A percentile compares a stretch with the other conserved stretches of the same genome.
These are phyloP conservation scores for Carollia perspicillata DNA, from an alignment of 2,113 vertebrate genomes.

Conservation along the genomic window DNA sequence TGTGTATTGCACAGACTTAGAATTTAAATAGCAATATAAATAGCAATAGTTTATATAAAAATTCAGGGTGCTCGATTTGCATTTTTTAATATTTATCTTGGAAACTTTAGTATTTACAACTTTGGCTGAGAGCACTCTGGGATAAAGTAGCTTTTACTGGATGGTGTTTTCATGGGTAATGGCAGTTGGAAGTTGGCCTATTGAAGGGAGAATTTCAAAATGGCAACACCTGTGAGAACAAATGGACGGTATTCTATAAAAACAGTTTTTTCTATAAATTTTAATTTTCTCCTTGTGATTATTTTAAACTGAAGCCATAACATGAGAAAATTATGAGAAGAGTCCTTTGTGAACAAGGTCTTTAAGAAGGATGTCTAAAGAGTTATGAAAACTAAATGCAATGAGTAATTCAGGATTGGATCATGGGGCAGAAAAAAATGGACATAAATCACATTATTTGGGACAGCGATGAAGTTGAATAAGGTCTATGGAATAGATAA, in stretches of 20 bases:
- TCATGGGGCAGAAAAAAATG: not conserved
- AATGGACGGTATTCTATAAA: not conserved
- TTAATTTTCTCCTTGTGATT: not conserved
- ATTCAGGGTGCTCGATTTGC: not conserved
- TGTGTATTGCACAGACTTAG: not conserved
- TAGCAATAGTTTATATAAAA: not conserved
- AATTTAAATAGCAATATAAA: constrained; percentile 12
- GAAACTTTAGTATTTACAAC: constrained; percentile 18
- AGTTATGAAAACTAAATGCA: not conserved
- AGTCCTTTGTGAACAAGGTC: not conserved
- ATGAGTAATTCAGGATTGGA: not conserved
- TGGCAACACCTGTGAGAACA: not conserved
- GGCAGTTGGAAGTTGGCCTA: not conserved
- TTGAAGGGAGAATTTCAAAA: not conserved
- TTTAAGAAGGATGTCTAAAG: not conserved
- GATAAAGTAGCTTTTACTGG: constrained; percentile 1
- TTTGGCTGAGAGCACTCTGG: constrained; percentile 17
- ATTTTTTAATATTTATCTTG: constrained; percentile 3
- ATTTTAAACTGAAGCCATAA: not conserved
- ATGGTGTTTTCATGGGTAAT: constrained; percentile 12
- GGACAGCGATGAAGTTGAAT: not conserved
- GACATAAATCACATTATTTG: not conserved
- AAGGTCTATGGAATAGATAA: not conserved
- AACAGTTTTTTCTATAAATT: not conserved
- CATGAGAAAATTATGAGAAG: not conserved